Evolutionary conservation across 2,113 vertebrate genomes (phyloP).

Genomic region (Ceratotherium simum): DNA sequence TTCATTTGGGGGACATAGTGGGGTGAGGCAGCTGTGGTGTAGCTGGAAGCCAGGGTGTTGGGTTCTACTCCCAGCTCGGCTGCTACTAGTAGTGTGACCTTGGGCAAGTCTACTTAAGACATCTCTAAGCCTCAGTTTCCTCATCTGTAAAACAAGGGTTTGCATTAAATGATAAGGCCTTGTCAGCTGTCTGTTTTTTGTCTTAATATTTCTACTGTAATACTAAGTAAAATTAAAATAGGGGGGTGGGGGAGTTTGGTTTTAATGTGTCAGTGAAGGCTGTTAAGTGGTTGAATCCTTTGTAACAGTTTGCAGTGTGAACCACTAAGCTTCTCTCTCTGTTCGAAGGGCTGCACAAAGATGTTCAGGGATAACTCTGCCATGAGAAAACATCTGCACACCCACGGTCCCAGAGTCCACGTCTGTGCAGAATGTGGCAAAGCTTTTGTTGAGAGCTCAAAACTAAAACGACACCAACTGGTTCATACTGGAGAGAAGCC

Average conservation of each 20-base stretch:
- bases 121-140: constrained; percentile 81
- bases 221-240: neutral
- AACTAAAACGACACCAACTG: constrained; percentile 98
- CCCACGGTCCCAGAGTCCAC: constrained; percentile 97
- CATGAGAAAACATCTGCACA: constrained; percentile 99
- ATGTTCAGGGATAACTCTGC: constrained; percentile 99
- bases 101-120: constrained; percentile 75
- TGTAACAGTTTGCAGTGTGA: neutral
- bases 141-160: constrained; percentile 74
- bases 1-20: constrained; percentile 37
- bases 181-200: constrained; percentile 40
- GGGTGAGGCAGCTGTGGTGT: constrained; percentile 53
- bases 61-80: constrained; percentile 64
- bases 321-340: constrained; percentile 80
- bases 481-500: constrained; percentile 99
- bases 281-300: neutral
- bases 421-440: constrained; percentile 99
- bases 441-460: constrained; percentile 99
- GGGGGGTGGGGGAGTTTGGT: neutral
- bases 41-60: constrained; percentile 26
- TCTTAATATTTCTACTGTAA: neutral
- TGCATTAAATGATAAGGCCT: constrained; percentile 51
- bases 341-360: constrained; percentile 96
- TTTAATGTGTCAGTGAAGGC: neutral
- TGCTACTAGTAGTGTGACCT: constrained; percentile 66